These are phyloP conservation scores for Chironomus striatipennis DNA, from an alignment of 1,140 invertebrate species.

Conservation along the genomic window DNA sequence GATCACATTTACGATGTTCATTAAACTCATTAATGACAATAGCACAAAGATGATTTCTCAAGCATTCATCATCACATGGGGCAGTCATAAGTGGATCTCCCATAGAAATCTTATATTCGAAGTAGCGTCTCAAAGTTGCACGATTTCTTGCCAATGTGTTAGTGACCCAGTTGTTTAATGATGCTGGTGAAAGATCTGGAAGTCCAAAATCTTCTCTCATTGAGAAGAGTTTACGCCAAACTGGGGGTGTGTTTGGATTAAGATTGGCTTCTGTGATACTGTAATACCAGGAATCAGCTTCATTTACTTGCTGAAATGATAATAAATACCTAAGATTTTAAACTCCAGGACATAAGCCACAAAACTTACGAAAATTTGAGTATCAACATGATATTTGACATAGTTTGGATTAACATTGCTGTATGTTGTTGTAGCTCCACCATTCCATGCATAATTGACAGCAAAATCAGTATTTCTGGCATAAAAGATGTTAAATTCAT, in stretches of 20 bases:
- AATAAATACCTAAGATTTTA: no score
- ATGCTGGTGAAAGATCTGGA: constrained; percentile 39
- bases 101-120: constrained; percentile 47
- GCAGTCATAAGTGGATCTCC: constrained; percentile 44
- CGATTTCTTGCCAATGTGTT: constrained; percentile 41
- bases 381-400: constrained; percentile 60
- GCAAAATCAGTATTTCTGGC: constrained; percentile 43
- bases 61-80: constrained; percentile 48
- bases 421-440: constrained; percentile 62
- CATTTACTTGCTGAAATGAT: constrained; percentile 35
- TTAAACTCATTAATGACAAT: constrained; percentile 49
- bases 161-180: constrained; percentile 42
- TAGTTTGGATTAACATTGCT: constrained; percentile 71
- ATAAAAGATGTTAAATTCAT: constrained; percentile 64
- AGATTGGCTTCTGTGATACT: constrained; percentile 69
- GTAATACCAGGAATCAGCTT: constrained; percentile 65
- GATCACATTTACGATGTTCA: constrained; percentile 46
- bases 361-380: constrained; percentile 48
- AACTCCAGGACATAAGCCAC: no score
- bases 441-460: constrained; percentile 65
- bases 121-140: constrained; percentile 37
- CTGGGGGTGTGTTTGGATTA: constrained; percentile 42
- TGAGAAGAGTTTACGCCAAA: constrained; percentile 61
- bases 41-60: constrained; percentile 47
- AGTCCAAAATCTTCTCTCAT: constrained; percentile 55